These are phyloP conservation scores for Chrysotoxum bicinctum DNA, from an alignment of 2,888 invertebrate genomes.

Conservation along the genomic window DNA sequence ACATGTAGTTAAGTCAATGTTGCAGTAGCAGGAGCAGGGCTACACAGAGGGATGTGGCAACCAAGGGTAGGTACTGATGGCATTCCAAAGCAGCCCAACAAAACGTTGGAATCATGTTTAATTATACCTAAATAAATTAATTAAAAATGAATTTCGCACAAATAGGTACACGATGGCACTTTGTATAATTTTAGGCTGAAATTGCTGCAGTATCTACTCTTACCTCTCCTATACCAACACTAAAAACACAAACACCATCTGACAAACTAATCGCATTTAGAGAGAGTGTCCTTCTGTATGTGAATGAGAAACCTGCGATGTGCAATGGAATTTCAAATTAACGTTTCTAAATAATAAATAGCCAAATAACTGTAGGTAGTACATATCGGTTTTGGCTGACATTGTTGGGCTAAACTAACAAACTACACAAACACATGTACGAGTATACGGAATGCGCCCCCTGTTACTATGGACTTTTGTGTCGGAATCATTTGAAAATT, in stretches of 20 bases:
- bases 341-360: constrained; percentile 54
- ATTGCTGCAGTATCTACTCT: constrained; percentile 22
- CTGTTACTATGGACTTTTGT: not conserved
- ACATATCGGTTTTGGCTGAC: not conserved
- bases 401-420: constrained; percentile 16
- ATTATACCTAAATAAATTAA: constrained; percentile 63
- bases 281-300: not conserved
- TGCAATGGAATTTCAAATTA: constrained; percentile 40
- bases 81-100: not conserved
- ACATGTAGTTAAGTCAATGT: constrained; percentile 48
- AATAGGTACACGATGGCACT: constrained; percentile 19
- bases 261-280: constrained; percentile 39
- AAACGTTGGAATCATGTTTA: constrained; percentile 48
- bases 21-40: not conserved
- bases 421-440: not conserved
- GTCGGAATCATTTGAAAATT: constrained; percentile 21
- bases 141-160: constrained; percentile 50
- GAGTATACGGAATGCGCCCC: constrained; percentile 31
- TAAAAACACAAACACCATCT: not conserved
- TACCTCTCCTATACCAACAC: not conserved
- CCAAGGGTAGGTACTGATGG: no score
- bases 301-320: constrained; percentile 9
- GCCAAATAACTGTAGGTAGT: not conserved
- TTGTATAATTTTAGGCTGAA: constrained; percentile 10
- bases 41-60: no score